Evolutionary conservation across 2,888 invertebrate genomes (phyloP).

Genomic region (Oligia fasciuncula): DNA sequence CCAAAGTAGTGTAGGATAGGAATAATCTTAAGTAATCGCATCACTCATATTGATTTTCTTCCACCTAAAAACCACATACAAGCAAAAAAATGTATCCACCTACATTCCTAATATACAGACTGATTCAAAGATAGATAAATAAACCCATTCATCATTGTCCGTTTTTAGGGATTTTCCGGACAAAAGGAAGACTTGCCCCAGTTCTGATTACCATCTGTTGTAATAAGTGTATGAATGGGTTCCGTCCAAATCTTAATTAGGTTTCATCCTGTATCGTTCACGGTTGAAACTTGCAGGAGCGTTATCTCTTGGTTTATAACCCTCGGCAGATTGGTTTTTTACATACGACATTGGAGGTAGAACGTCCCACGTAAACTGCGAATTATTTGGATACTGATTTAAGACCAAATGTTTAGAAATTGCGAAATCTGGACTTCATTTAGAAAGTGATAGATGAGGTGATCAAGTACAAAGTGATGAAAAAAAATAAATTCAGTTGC

Average conservation of each 20-base stretch:
- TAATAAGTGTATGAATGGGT: conserved; percentile 77
- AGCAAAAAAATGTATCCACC: conserved; percentile 29
- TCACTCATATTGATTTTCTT: conserved; percentile 45
- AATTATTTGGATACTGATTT: not conserved
- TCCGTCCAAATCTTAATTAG: conserved; percentile 77
- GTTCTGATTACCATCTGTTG: conserved; percentile 77
- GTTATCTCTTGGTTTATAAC: conserved; percentile 33
- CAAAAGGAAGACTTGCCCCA: conserved; percentile 73
- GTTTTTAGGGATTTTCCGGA: conserved; percentile 70
- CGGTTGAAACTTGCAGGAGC: conserved; percentile 67
- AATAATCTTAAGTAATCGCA: conserved; percentile 33
- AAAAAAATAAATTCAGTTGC: conserved; percentile 1
- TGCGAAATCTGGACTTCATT: not conserved
- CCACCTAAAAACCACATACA: conserved; percentile 1
- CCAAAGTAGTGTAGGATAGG: conserved; percentile 11
- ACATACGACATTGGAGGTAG: not conserved
- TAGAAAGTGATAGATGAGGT: conserved; percentile 13
- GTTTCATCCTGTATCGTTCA: conserved; percentile 59
- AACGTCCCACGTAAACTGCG: not conserved
- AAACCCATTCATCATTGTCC: conserved; percentile 75
- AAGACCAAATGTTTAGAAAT: not conserved
- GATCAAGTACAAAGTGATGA: conserved; percentile 9
- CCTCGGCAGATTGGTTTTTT: conserved; percentile 44
- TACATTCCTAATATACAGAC: conserved; percentile 25
- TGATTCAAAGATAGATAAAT: conserved; percentile 65